Conservation (phyloP, 2,888 invertebrate genomes). For the Steromphala cineraria region DNA sequence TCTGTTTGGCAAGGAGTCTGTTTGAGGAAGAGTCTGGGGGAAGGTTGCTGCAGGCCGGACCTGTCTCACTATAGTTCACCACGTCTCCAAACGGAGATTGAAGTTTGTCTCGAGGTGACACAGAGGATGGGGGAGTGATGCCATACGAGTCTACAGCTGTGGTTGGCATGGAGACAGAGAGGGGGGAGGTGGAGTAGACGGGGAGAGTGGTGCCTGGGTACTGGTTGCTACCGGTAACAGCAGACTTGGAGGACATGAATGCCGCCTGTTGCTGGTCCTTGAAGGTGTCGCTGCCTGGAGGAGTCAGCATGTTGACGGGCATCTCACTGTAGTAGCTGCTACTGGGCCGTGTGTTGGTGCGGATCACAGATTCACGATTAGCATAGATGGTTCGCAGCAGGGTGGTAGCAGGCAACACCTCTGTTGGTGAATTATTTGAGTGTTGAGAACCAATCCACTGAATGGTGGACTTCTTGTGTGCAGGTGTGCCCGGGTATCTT, state of each 20-base stretch:
- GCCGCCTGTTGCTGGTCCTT: constrained; percentile 50
- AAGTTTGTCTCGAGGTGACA: constrained; percentile 90
- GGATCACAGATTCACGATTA: constrained; percentile 94
- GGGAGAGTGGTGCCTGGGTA: constrained; percentile 26
- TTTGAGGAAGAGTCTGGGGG: neutral
- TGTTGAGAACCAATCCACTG: constrained; percentile 89
- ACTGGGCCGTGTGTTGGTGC: constrained; percentile 79
- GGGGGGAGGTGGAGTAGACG: constrained; percentile 31
- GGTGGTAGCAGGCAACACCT: constrained; percentile 88
- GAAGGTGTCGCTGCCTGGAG: constrained; percentile 87
- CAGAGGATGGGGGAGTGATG: constrained; percentile 98
- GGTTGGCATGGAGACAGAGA: constrained; percentile 44
- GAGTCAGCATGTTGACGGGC: constrained; percentile 87
- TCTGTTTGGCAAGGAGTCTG: constrained; percentile 4
- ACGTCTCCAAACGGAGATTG: constrained; percentile 43
- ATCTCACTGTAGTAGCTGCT: constrained; percentile 63
- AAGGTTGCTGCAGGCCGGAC: neutral
- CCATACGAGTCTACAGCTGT: constrained; percentile 78
- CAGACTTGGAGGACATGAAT: constrained; percentile 23
- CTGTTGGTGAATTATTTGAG: constrained; percentile 77
- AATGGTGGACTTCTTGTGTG: constrained; percentile 78
- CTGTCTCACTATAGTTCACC: constrained; percentile 19
- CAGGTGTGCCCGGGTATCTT: constrained; percentile 81
- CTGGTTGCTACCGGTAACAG: constrained; percentile 24
- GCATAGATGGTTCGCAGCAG: constrained; percentile 92